phyloP scores from a whole-genome alignment of 2,888 invertebrate genomes.

The Athrips mouffetella region DNA sequence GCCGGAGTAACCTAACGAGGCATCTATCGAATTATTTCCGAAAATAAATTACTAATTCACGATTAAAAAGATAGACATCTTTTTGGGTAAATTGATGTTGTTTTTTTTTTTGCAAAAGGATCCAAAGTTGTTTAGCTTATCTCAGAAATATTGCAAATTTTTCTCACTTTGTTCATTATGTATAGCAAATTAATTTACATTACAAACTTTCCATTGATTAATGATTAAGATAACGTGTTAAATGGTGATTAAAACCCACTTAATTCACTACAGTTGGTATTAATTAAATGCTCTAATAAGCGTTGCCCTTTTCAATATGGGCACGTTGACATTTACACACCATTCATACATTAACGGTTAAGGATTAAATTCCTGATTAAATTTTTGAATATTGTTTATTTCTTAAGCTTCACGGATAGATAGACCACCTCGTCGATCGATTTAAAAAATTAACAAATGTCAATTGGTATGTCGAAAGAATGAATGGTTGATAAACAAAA shows the following conservation, averaged over 20 bases:
- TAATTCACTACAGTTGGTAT: constrained; percentile 14
- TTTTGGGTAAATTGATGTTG: too few relatives aligned
- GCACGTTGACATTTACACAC: constrained; percentile 63
- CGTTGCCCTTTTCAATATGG: constrained; percentile 52
- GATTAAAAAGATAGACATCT: too few relatives aligned
- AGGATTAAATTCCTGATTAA: constrained; percentile 46
- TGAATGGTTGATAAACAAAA: background rate
- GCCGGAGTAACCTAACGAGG: too few relatives aligned
- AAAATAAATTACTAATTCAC: too few relatives aligned
- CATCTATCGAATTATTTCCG: too few relatives aligned
- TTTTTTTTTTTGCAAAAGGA: too few relatives aligned
- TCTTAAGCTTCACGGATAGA: constrained; percentile 7
- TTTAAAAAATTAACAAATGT: constrained; percentile 8
- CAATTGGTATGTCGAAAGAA: background rate
- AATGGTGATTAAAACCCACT: constrained; percentile 38
- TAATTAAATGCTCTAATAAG: constrained; percentile 46
- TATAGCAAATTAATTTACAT: background rate
- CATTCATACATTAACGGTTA: constrained; percentile 36
- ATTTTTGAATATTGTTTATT: constrained; percentile 14
- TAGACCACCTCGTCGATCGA: background rate
- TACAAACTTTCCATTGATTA: constrained; percentile 28
- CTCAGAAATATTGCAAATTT: too few relatives aligned
- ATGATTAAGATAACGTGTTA: constrained; percentile 37
- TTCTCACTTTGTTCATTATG: too few relatives aligned
- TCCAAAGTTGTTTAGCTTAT: too few relatives aligned